These are phyloP conservation scores for Halocaridina rubra DNA, from an alignment of 2,888 invertebrate genomes.

Conservation along the genomic window DNA sequence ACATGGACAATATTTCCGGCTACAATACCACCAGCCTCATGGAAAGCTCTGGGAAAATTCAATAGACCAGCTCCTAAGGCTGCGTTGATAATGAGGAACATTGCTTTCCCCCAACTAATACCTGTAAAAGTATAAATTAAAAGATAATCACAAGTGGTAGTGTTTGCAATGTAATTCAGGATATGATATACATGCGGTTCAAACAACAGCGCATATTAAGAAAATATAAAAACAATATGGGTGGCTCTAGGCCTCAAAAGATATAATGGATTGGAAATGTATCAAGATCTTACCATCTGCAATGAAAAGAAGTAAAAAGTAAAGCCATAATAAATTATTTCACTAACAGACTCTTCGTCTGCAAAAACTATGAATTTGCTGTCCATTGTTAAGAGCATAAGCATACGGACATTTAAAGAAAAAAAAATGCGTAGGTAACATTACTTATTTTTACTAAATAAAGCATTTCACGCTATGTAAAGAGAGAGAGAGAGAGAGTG, in stretches of 20 bases:
- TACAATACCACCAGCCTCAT: slow-evolving; percentile 68
- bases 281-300: no score
- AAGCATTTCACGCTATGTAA: no score
- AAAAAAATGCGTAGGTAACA: no score
- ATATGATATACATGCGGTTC: background rate
- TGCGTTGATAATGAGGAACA: slow-evolving; percentile 71
- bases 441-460: no score
- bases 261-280: no score
- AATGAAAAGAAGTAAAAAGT: background rate
- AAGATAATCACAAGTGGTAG: background rate
- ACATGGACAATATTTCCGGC: slow-evolving; percentile 55
- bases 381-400: background rate
- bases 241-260: no score
- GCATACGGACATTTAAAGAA: background rate
- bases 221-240: no score
- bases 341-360: background rate
- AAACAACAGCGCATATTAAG: background rate
- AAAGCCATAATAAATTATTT: background rate
- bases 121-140: slow-evolving; percentile 14
- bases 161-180: background rate
- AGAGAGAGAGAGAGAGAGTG: background rate
- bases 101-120: slow-evolving; percentile 61
- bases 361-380: background rate
- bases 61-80: slow-evolving; percentile 74
- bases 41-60: slow-evolving; percentile 75